Evolutionary conservation across 2,797 vertebrate genomes (phyloP).

Genomic region (Remorina albescens): DNA sequence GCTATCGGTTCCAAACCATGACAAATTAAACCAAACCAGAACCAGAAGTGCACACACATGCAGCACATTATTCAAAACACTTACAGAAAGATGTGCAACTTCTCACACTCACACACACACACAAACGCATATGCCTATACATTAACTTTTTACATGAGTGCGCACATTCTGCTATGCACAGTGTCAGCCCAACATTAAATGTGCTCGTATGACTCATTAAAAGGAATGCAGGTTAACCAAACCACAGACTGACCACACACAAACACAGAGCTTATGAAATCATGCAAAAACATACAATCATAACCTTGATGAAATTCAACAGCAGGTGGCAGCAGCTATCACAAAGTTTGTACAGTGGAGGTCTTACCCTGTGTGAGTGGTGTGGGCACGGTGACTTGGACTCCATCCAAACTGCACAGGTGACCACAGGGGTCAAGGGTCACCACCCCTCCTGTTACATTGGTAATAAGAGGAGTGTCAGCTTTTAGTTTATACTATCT

Average conservation of each 20-base stretch:
- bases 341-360: constrained; percentile 14
- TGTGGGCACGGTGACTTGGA: constrained; percentile 82
- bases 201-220: constrained; percentile 57
- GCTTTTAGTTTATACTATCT: background rate
- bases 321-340: constrained; percentile 60
- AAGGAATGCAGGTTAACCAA: constrained; percentile 63
- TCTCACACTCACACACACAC: constrained; percentile 21
- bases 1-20: constrained; percentile 73
- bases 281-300: constrained; percentile 7
- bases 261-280: constrained; percentile 50
- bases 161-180: constrained; percentile 37
- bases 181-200: constrained; percentile 50
- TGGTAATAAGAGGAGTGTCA: constrained; percentile 10
- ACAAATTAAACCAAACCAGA: constrained; percentile 68
- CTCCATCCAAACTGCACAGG: constrained; percentile 86
- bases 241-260: constrained; percentile 52
- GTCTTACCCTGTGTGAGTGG: constrained; percentile 86
- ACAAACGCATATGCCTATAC: constrained; percentile 26
- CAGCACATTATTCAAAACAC: constrained; percentile 24
- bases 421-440: constrained; percentile 87
- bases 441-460: constrained; percentile 75
- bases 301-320: constrained; percentile 36
- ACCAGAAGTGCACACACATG: constrained; percentile 41
- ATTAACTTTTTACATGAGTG: background rate
- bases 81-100: constrained; percentile 28